Evolutionary conservation across 2,888 invertebrate genomes (phyloP), one percentile per base, ranked within the genome.

Genomic region (Diabrotica balteata): DNA sequence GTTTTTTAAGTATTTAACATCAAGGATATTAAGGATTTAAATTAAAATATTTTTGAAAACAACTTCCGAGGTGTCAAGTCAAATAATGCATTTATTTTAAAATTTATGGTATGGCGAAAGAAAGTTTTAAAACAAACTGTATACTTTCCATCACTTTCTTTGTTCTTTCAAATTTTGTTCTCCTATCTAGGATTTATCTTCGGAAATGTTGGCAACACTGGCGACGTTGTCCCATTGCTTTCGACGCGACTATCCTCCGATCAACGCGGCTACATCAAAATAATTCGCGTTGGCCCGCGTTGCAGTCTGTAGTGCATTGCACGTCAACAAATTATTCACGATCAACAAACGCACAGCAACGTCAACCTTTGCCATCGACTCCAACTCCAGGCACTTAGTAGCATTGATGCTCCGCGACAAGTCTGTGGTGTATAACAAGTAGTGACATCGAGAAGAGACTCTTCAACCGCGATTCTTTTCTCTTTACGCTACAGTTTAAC

Each of bases 271-370:
- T 59, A 53, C 59, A 64, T 65, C 62, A 66, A 68, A 69, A 69
- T 69, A 69, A 69, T 66, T 63, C 69, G 69, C 69, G 63, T 59
- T 53, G 44, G 62, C 58, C 55, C 42, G 62, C 17, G 65, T 59
- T 61, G 69, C 69, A 62, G 65, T 62, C 66, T 58, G 62, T 55
- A 54, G 62, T 58, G 65, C 61, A 58, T 53, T 59, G 58, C 53
- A 50, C 57, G 64, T 43, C 63, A 32, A 63, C 50, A 63, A 46
- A 57, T 55, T 50, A 63, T 63, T 45, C 46, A 51, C 63, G 63
- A 58, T 63, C 55, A 45, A 50, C 43, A 63, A 46, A 57, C 50
- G 32, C n/a, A 57, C 59, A 22, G 46, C 22, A 43, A 46, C 7
- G 32, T 59, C 32, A 32, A 32, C 32, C 32, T 17, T 59, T 59